Evolutionary conservation across 2,888 invertebrate species (phyloP), one percentile per base, ranked within the genome.

Genomic region (Copidosoma aretas): DNA sequence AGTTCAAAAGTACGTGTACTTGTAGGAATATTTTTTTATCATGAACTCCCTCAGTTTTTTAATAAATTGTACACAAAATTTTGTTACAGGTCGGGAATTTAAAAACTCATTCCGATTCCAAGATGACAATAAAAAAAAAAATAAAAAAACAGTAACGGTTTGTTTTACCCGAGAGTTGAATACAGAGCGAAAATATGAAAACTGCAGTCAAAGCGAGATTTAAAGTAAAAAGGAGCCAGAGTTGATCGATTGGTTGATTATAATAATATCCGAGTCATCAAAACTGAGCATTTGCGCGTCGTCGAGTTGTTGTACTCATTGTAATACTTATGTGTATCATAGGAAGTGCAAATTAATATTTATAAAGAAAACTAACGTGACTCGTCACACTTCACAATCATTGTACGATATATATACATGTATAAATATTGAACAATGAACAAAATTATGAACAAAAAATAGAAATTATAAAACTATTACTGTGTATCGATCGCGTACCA

Each of bases 271-370:
- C n/a, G n/a, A n/a, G n/a, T n/a, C n/a, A 57, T 52, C 61, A 49
- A 43, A 57, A 19, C 41, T 39, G 19, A 53, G 25, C 41, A 73
- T 76, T 78, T 32, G 77, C 77, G 77, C 76, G 75, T 72, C 78
- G 74, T 71, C 76, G 77, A 77, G 77, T 78, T 77, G 75, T 80
- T 79, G 79, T 80, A 81, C 81, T 79, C 79, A 79, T 79, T 81
- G 79, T 46, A 46, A 5, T 32, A 53, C 52, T 14, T 81, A 80
- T 77, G 78, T 81, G 78, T 81, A 81, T 78, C 75, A 79, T 79
- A 79, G 73, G 75, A 70, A 72, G 8, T 8, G 12, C 3, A 75
- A 68, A 70, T 77, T 53, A 56, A 24, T 22, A 59, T 46, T 25
- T 61, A 54, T 60, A 32, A 53, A 61, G 8, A 8, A 39, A 41